Evolutionary conservation across 2,113 vertebrate species (phyloP).

Genomic region (Albula goreensis): DNA sequence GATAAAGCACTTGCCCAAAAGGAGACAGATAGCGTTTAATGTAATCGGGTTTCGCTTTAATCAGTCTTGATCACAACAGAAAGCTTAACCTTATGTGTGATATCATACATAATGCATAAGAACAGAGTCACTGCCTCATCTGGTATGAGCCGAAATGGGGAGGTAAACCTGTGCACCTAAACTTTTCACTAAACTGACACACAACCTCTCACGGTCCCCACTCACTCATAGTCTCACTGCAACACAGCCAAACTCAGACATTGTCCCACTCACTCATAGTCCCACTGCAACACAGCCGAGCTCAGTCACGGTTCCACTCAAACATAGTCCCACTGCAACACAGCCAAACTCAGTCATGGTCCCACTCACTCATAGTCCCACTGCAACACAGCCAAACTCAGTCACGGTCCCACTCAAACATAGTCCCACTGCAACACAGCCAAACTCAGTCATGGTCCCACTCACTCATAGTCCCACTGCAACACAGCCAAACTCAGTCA

Average conservation of each 20-base stretch:
- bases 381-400: neutral
- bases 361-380: neutral
- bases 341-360: neutral
- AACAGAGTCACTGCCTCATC: neutral
- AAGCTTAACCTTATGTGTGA: neutral
- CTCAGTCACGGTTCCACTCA: neutral
- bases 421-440: no score
- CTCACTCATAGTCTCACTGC: neutral
- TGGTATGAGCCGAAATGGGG: neutral
- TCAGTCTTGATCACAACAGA: constrained; percentile 12
- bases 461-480: no score
- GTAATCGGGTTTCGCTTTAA: neutral
- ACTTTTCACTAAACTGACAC: neutral
- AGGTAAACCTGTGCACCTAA: neutral
- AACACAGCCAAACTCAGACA: neutral
- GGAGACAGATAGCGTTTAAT: neutral
- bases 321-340: neutral
- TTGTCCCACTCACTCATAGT: neutral
- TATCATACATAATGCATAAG: neutral
- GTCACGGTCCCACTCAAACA: no score
- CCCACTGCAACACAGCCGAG: no score
- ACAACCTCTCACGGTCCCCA: neutral
- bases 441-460: no score
- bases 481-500: no score
- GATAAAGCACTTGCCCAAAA: neutral